phyloP scores from a whole-genome alignment of 2,797 vertebrate genomes.

The Notolepis coatsorum region DNA sequence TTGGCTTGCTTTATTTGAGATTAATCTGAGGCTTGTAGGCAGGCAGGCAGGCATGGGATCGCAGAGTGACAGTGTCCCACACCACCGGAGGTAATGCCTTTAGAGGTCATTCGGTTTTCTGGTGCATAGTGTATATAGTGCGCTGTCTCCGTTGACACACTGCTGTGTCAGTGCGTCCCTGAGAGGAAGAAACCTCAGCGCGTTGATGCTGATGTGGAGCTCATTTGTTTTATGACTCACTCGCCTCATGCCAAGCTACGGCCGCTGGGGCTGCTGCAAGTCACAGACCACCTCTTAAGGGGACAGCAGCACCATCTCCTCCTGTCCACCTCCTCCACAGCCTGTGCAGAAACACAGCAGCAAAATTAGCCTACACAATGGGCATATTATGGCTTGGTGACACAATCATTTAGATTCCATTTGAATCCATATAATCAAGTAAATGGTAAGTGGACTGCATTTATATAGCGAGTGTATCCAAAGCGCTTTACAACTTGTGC shows the following conservation, averaged over 20 bases:
- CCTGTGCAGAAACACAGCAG: slow-evolving; percentile 14
- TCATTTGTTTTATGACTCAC: slow-evolving; percentile 66
- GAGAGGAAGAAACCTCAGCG: slow-evolving; percentile 36
- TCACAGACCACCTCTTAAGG: slow-evolving; percentile 19
- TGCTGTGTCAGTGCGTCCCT: slow-evolving; percentile 60
- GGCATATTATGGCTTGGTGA: too few relatives aligned
- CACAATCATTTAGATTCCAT: too few relatives aligned
- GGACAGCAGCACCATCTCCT: slow-evolving; percentile 30
- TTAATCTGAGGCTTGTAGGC: slow-evolving; percentile 33
- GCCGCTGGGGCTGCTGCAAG: neutral
- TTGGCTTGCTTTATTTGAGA: slow-evolving; percentile 28
- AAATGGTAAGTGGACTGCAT: too few relatives aligned
- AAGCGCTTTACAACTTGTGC: too few relatives aligned
- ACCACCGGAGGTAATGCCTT: slow-evolving; percentile 47
- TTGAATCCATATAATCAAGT: too few relatives aligned
- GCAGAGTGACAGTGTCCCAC: slow-evolving; percentile 27
- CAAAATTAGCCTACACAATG: too few relatives aligned
- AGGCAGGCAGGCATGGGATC: slow-evolving; percentile 23
- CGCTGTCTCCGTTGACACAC: slow-evolving; percentile 49
- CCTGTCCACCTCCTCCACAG: neutral
- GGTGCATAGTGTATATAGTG: slow-evolving; percentile 57
- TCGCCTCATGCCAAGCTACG: slow-evolving; percentile 18
- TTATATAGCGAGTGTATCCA: too few relatives aligned
- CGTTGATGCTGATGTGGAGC: slow-evolving; percentile 48
- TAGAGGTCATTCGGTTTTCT: slow-evolving; percentile 66